These are phyloP conservation scores for Gastracanthus pulcherrimus DNA, from an alignment of 2,888 invertebrate genomes.

Conservation along the genomic window DNA sequence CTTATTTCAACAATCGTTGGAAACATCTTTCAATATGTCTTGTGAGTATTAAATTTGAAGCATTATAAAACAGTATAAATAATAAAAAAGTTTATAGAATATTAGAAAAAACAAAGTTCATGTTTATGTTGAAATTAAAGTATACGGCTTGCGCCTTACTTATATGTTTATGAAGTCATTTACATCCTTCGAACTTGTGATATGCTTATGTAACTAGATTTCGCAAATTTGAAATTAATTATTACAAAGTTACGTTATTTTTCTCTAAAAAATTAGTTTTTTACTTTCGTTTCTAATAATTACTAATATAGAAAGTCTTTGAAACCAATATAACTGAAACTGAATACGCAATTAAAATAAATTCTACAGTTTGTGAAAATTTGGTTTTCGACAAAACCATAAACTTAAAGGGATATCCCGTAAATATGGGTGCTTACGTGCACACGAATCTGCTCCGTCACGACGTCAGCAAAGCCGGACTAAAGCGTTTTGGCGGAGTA, in stretches of 20 bases:
- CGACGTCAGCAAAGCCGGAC: conserved; percentile 10
- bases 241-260: too few relatives aligned
- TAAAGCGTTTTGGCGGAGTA: conserved; percentile 59
- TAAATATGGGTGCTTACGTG: conserved; percentile 59
- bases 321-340: not conserved
- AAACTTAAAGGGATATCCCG: conserved; percentile 57
- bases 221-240: too few relatives aligned
- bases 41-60: not conserved
- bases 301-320: not conserved
- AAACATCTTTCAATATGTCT: not conserved
- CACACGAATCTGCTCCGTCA: conserved; percentile 56
- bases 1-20: not conserved
- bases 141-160: too few relatives aligned
- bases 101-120: too few relatives aligned
- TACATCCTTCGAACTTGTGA: too few relatives aligned
- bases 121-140: too few relatives aligned
- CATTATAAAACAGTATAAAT: not conserved
- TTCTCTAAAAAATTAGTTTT: too few relatives aligned
- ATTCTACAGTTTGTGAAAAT: conserved; percentile 50
- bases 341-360: not conserved
- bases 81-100: too few relatives aligned
- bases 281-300: too few relatives aligned
- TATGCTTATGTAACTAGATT: too few relatives aligned
- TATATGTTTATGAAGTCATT: too few relatives aligned
- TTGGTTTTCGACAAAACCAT: conserved; percentile 59